These are phyloP conservation scores for Agapetus fuscipes DNA, from an alignment of 2,888 invertebrate species.

Conservation along the genomic window DNA sequence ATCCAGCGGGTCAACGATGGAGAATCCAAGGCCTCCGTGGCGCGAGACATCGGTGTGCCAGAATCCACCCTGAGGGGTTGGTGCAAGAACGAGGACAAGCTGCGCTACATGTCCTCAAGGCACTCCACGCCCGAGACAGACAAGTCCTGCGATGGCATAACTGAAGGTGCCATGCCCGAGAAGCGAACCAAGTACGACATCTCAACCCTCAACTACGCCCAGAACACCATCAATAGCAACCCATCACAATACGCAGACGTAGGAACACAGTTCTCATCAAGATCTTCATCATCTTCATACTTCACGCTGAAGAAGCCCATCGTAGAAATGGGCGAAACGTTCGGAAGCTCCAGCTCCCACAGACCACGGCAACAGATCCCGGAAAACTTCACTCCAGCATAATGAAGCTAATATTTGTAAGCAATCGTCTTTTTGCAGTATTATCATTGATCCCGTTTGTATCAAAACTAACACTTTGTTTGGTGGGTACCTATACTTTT, in stretches of 20 bases:
- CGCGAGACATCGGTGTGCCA: constrained; percentile 75
- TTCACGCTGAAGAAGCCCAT: too few relatives aligned
- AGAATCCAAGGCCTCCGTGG: constrained; percentile 78
- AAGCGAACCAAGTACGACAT: constrained; percentile 23
- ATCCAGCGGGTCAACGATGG: constrained; percentile 76
- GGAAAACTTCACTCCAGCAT: too few relatives aligned
- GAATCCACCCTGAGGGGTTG: constrained; percentile 79
- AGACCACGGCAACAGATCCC: too few relatives aligned
- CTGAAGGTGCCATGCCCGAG: constrained; percentile 28
- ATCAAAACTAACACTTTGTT: too few relatives aligned
- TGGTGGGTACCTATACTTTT: too few relatives aligned
- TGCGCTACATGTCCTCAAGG: constrained; percentile 55
- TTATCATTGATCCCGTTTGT: too few relatives aligned
- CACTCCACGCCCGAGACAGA: constrained; percentile 63
- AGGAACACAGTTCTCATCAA: constrained; percentile 41
- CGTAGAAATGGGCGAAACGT: too few relatives aligned
- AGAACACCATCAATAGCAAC: constrained; percentile 11
- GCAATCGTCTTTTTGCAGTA: too few relatives aligned
- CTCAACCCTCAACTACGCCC: constrained; percentile 16
- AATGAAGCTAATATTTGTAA: too few relatives aligned
- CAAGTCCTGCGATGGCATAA: constrained; percentile 45
- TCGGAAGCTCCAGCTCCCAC: too few relatives aligned
- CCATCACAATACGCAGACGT: constrained; percentile 27
- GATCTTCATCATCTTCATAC: too few relatives aligned
- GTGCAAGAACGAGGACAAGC: constrained; percentile 80